These are phyloP conservation scores for Podarcis lilfordi DNA, from an alignment of 2,797 vertebrate genomes.

Conservation along the genomic window DNA sequence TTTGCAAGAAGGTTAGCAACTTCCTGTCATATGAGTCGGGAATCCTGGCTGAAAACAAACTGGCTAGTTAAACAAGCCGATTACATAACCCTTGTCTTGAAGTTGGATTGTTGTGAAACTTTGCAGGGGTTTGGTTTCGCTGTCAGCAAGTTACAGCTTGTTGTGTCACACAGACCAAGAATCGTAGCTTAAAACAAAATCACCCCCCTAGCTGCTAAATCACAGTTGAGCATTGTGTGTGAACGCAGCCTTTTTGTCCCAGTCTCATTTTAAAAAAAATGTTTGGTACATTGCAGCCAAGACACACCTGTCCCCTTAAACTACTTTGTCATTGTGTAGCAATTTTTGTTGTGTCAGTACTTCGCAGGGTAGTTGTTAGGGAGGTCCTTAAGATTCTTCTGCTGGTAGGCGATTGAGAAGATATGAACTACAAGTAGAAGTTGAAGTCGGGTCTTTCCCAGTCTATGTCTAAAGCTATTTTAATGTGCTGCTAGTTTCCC, in stretches of 20 bases:
- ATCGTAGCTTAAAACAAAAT: too few species aligned
- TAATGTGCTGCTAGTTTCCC: background rate
- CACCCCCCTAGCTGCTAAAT: too few species aligned
- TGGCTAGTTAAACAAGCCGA: too few species aligned
- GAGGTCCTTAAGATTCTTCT: background rate
- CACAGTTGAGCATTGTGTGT: background rate
- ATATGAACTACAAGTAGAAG: background rate
- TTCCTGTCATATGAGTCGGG: background rate
- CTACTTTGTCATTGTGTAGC: background rate
- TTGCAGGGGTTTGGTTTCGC: too few species aligned
- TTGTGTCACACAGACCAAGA: too few species aligned
- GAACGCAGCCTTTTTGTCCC: background rate
- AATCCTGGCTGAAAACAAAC: background rate
- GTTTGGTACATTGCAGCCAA: background rate
- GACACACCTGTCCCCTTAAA: background rate
- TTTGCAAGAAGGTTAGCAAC: background rate
- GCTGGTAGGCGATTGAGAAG: background rate
- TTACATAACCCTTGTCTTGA: too few species aligned
- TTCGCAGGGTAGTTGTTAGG: background rate
- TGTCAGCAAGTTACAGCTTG: too few species aligned
- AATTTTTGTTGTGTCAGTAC: background rate
- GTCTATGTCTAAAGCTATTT: background rate
- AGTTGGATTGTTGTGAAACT: too few species aligned
- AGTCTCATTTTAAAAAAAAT: background rate
- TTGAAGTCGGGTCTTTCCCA: background rate